Evolutionary conservation across 2,888 invertebrate species (phyloP), one percentile per base, ranked within the genome.

Genomic region (Cheilosia vulpina): DNA sequence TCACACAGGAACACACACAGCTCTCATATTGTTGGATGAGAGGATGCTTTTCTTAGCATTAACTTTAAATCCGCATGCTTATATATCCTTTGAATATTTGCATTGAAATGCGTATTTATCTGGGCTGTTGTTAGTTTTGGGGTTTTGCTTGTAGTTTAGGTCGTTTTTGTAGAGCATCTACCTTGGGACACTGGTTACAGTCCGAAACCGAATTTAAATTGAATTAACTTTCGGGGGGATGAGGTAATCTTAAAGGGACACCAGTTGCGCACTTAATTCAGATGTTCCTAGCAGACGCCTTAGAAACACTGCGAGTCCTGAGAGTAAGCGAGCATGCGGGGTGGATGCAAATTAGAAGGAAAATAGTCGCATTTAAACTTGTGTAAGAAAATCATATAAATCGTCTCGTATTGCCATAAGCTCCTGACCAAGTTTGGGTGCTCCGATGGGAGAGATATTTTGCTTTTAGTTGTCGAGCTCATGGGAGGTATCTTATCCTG

Each of bases 241-340:
- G 27, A 31, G n/a, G 55, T 53, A 0, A 11, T 24, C 5, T 24
- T 24, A 17, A 45, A 6, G 17, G 45, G 17, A 47, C 75, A 66
- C 76, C 66, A 76, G 76, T 68, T 76, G 76, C 66, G 66, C 58
- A 27, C 17, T 34, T n/a, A 52, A 11, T 13, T 19, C 13, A 21
- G 11, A 55, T 41, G 24, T 27, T 13, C 3, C 9, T 7, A 4
- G 31, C 31, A 9, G 31, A 9, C 31, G 31, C 31, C 31, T 31
- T 9, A 31, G 9, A 31, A 31, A 2, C 31, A 13, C 9, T 4
- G 7, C 45, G 9, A 4, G 9, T 27, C 6, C 6, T 27, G 27
- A 27, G 27, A 27, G 27, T 27, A 27, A 27, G 5, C 6, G 0
- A 38, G 3, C 38, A 38, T 34, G 11, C n/a, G 11, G 34, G 38